Conservation (phyloP, 2,888 invertebrate genomes). For the Lithodes maja region DNA sequence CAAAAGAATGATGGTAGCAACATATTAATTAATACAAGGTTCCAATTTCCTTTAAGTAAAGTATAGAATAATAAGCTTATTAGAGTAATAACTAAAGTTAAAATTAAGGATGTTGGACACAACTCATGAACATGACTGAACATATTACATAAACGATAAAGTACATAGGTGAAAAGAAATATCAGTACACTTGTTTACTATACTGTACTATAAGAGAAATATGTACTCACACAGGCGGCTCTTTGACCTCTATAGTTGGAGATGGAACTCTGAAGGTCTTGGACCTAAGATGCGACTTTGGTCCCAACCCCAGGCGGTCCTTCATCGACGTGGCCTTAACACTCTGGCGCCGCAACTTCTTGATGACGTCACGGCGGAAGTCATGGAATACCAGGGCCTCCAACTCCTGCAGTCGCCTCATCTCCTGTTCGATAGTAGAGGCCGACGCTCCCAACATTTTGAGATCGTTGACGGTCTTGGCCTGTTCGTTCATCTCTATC, state of each 20-base stretch:
- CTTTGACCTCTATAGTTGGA: constrained; percentile 70
- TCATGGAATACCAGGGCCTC: constrained; percentile 90
- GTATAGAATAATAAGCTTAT: no score
- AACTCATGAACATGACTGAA: no score
- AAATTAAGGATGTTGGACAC: no score
- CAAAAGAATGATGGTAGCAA: no score
- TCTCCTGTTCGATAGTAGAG: constrained; percentile 92
- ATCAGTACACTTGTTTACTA: no score
- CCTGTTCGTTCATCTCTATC: constrained; percentile 97
- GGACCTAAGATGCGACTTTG: constrained; percentile 68
- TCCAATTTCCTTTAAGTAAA: no score
- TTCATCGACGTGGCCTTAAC: constrained; percentile 78
- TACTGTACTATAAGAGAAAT: neutral
- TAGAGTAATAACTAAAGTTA: no score
- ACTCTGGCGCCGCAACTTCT: constrained; percentile 89
- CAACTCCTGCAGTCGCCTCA: constrained; percentile 91
- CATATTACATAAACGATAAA: no score
- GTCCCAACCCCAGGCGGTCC: constrained; percentile 68
- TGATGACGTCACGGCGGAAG: constrained; percentile 89
- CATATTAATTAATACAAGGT: no score
- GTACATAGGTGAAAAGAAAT: no score
- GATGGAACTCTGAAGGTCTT: constrained; percentile 70
- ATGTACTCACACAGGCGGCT: constrained; percentile 56
- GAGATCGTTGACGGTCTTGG: constrained; percentile 95
- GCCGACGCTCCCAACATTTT: constrained; percentile 91